A percentile compares a stretch with the other conserved stretches of the same genome.
Conservation (phyloP, 2,797 vertebrate species). For the Sparidentex hasta region DNA sequence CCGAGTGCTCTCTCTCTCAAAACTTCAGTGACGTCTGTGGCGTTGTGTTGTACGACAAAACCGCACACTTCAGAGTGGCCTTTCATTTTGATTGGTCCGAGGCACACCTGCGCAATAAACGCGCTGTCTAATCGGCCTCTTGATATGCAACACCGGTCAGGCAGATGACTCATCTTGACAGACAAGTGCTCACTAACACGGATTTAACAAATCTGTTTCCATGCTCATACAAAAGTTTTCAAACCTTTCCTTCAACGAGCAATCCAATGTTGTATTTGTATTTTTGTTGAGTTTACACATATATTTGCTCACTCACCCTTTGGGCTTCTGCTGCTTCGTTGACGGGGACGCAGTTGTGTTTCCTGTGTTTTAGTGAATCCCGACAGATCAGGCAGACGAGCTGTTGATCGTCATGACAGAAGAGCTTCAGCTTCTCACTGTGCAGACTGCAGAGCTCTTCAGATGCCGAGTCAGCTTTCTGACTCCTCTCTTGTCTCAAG, state of each 20-base stretch:
- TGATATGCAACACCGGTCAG: background rate
- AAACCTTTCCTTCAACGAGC: too few species aligned
- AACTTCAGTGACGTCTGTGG: background rate
- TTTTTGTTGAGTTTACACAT: background rate
- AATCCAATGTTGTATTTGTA: too few species aligned
- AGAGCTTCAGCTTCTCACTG: conserved; percentile 40
- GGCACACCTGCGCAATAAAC: background rate
- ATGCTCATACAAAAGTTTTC: too few species aligned
- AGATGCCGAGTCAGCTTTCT: background rate
- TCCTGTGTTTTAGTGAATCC: conserved; percentile 34
- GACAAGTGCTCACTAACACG: background rate
- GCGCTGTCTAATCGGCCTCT: background rate
- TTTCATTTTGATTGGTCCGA: background rate
- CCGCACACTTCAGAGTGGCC: background rate
- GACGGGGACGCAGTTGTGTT: conserved; percentile 40
- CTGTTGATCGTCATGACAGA: conserved; percentile 45
- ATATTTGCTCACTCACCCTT: conserved; percentile 55
- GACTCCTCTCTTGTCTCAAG: conserved; percentile 11
- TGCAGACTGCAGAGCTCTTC: conserved; percentile 44
- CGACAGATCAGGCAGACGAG: conserved; percentile 63
- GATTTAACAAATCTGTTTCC: background rate
- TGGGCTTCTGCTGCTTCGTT: conserved; percentile 32
- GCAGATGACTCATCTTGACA: background rate
- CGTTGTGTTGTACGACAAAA: background rate
- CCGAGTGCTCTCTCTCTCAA: too few species aligned